Evolutionary conservation across 2,888 invertebrate genomes (phyloP).

Genomic region (Drosophila eohydei): DNA sequence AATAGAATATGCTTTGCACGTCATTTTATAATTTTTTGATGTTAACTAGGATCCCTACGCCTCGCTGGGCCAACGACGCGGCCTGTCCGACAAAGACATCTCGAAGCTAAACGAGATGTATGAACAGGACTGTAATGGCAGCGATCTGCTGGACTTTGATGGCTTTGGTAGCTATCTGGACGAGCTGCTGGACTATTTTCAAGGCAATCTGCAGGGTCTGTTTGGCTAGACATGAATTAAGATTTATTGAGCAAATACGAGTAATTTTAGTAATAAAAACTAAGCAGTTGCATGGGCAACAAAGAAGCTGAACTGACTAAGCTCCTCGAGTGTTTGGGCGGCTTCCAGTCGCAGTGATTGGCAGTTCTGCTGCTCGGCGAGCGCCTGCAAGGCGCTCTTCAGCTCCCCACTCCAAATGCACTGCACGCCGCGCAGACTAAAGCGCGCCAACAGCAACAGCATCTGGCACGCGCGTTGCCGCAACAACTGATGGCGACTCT

Average conservation of each 20-base stretch:
- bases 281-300: slow-evolving; percentile 44
- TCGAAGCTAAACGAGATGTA: slow-evolving; percentile 86
- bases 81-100: slow-evolving; percentile 86
- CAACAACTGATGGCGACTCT: slow-evolving; percentile 86
- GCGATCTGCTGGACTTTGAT: slow-evolving; percentile 67
- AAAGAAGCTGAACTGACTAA: slow-evolving; percentile 83
- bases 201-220: slow-evolving; percentile 61
- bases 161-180: slow-evolving; percentile 70
- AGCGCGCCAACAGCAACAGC: slow-evolving; percentile 89
- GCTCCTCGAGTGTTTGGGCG: slow-evolving; percentile 82
- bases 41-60: slow-evolving; percentile 84
- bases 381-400: slow-evolving; percentile 75
- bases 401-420: slow-evolving; percentile 81
- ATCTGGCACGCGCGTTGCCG: slow-evolving; percentile 89
- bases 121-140: slow-evolving; percentile 81
- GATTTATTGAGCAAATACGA: slow-evolving; percentile 24
- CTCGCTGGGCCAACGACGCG: slow-evolving; percentile 86
- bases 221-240: slow-evolving; percentile 54
- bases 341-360: slow-evolving; percentile 81
- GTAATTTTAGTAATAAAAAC: slow-evolving; percentile 19
- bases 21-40: background rate
- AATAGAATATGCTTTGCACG: background rate
- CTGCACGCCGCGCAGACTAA: slow-evolving; percentile 88
- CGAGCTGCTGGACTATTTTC: slow-evolving; percentile 75
- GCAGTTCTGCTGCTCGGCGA: slow-evolving; percentile 77